Conservation (phyloP, 2,113 vertebrate species). For the Zosterops lateralis region DNA sequence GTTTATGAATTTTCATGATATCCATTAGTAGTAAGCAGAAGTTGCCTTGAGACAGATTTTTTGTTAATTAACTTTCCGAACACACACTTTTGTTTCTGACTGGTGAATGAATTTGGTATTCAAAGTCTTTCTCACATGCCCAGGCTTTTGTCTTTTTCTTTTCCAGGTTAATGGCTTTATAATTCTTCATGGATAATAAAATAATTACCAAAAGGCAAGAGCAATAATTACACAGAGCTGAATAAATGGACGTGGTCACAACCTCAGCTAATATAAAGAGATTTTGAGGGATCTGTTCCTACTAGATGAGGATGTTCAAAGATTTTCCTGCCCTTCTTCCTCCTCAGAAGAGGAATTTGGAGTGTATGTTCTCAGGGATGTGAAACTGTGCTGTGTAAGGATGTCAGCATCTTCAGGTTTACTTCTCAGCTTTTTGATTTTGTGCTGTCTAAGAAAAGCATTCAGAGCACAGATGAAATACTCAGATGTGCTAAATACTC, state of each 20-base stretch:
- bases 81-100: not conserved
- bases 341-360: not conserved
- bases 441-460: not conserved
- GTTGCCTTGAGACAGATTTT: constrained; percentile 43
- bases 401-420: not conserved
- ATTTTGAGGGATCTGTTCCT: not conserved
- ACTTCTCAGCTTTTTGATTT: not conserved
- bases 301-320: not conserved
- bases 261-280: not conserved
- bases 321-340: not conserved
- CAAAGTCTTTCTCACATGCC: constrained; percentile 6
- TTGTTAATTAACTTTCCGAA: constrained; percentile 32
- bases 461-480: not conserved
- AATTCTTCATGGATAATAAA: constrained; percentile 20
- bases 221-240: not conserved
- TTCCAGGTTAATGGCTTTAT: constrained; percentile 8
- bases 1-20: constrained; percentile 57
- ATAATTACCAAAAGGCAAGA: not conserved
- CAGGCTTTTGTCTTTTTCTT: constrained; percentile 20
- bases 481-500: not conserved
- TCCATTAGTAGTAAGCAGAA: constrained; percentile 16
- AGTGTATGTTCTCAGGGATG: not conserved
- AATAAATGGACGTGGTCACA: not conserved
- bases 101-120: constrained; percentile 28
- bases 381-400: not conserved